Conservation (phyloP, 2,113 vertebrate species). For the Neodontobutis hainanensis region DNA sequence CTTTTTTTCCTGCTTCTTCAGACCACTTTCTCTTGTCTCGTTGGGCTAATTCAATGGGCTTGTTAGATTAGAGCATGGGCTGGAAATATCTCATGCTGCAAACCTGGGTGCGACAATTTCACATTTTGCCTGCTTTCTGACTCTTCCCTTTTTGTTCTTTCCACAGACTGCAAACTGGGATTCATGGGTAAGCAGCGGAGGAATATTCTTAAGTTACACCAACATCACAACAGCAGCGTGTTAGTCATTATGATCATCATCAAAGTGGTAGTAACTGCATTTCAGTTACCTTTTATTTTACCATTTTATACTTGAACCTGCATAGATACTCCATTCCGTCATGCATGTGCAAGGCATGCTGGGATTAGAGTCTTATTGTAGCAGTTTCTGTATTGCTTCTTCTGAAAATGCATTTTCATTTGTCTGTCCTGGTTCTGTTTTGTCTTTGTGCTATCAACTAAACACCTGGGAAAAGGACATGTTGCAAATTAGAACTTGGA, state of each 20-base stretch:
- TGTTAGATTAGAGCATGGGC: slow-evolving; percentile 42
- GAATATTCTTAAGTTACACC: not conserved
- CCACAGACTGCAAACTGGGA: slow-evolving; percentile 70
- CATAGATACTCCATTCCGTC: slow-evolving; percentile 8
- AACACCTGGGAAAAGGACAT: slow-evolving; percentile 38
- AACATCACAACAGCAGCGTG: not conserved
- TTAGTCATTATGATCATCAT: slow-evolving; percentile 34
- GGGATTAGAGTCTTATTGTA: slow-evolving; percentile 18
- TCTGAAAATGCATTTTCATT: slow-evolving; percentile 34
- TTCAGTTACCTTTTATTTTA: slow-evolving; percentile 9
- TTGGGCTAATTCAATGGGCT: slow-evolving; percentile 26
- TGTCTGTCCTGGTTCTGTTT: slow-evolving; percentile 49
- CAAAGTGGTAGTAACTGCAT: slow-evolving; percentile 3
- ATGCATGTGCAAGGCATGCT: not conserved
- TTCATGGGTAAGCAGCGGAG: slow-evolving; percentile 66
- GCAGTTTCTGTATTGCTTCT: slow-evolving; percentile 7
- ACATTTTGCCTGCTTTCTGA: not conserved
- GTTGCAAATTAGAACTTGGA: slow-evolving; percentile 50
- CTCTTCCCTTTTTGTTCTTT: slow-evolving; percentile 22
- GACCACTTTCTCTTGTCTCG: slow-evolving; percentile 29
- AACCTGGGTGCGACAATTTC: not conserved
- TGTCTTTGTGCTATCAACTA: slow-evolving; percentile 47
- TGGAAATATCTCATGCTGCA: slow-evolving; percentile 11
- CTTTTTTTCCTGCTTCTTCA: not conserved
- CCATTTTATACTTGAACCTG: not conserved